Conservation (phyloP, 2,113 vertebrate genomes). For the Chaetodon trifascialis region DNA sequence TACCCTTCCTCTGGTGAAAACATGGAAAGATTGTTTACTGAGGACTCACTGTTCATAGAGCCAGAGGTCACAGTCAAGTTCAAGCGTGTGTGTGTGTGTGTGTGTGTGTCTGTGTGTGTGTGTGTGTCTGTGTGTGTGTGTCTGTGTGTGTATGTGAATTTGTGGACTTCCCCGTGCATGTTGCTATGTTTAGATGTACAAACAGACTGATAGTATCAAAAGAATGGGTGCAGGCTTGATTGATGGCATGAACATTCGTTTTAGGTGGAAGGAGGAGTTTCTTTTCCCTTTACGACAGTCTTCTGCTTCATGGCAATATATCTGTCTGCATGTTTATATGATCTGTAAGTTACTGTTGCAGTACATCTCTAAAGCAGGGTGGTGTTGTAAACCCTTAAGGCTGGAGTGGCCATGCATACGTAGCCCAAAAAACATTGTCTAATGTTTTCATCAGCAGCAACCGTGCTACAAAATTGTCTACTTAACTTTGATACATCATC, state of each 20-base stretch:
- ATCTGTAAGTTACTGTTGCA: not conserved
- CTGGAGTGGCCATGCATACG: too few relatives aligned
- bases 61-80: slow-evolving; percentile 67
- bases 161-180: slow-evolving; percentile 46
- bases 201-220: slow-evolving; percentile 58
- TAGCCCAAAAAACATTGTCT: not conserved
- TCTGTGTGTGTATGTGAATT: slow-evolving; percentile 29
- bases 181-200: slow-evolving; percentile 65
- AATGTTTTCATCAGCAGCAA: not conserved
- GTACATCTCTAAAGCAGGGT: not conserved
- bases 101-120: slow-evolving; percentile 40
- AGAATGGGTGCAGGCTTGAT: slow-evolving; percentile 30
- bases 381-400: not conserved
- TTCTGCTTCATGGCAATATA: not conserved
- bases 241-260: slow-evolving; percentile 35
- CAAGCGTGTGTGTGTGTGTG: slow-evolving; percentile 57
- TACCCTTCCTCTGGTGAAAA: slow-evolving; percentile 69
- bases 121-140: slow-evolving; percentile 54
- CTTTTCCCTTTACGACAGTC: not conserved
- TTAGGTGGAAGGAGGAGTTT: slow-evolving; percentile 6
- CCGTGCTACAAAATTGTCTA: not conserved
- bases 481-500: not conserved
- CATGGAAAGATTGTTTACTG: slow-evolving; percentile 76
- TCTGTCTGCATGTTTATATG: not conserved
- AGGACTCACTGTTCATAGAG: slow-evolving; percentile 63